Percentiles rank a stretch among this genome's conserved stretches.
Conservation (phyloP, 2,888 invertebrate genomes). For the Imbricaverruca yamaguchii region DNA sequence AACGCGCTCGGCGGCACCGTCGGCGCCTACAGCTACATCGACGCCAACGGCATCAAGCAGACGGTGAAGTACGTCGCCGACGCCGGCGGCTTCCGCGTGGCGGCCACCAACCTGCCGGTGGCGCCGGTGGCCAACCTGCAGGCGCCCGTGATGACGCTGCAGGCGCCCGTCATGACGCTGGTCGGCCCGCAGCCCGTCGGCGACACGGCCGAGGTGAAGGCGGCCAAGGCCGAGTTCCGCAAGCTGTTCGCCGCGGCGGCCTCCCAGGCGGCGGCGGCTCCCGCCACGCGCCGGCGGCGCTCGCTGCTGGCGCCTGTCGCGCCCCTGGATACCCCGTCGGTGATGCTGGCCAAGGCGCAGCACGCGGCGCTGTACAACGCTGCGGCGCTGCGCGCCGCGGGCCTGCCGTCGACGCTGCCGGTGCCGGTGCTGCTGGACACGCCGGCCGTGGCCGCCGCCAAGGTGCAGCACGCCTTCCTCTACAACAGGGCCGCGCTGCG, state of each 20-base stretch:
- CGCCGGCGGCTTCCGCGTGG: conserved; percentile 52
- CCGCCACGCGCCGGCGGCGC: conserved; percentile 24
- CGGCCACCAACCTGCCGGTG: conserved; percentile 53
- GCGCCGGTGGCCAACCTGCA: conserved; percentile 38
- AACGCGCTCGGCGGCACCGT: conserved; percentile 30
- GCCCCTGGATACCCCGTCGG: neutral
- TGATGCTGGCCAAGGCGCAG: neutral
- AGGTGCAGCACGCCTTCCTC: neutral
- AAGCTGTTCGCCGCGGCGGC: conserved; percentile 18
- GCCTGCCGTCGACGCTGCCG: neutral
- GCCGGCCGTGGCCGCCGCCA: neutral
- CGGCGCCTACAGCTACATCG: conserved; percentile 32
- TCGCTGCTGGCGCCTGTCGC: neutral
- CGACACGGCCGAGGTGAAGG: conserved; percentile 42
- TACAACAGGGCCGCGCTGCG: neutral
- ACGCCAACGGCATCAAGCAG: conserved; percentile 47
- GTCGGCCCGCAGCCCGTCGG: conserved; percentile 35
- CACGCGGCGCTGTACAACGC: conserved; percentile 5
- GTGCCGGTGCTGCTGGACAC: neutral
- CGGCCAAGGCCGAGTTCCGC: conserved; percentile 35
- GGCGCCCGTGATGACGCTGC: conserved; percentile 39
- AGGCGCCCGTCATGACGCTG: conserved; percentile 39
- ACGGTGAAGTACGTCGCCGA: conserved; percentile 41
- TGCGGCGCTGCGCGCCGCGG: neutral
- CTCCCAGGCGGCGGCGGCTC: conserved; percentile 24